Evolutionary conservation across 2,797 vertebrate species (phyloP).

Genomic region (Crocodylus rhombifer): DNA sequence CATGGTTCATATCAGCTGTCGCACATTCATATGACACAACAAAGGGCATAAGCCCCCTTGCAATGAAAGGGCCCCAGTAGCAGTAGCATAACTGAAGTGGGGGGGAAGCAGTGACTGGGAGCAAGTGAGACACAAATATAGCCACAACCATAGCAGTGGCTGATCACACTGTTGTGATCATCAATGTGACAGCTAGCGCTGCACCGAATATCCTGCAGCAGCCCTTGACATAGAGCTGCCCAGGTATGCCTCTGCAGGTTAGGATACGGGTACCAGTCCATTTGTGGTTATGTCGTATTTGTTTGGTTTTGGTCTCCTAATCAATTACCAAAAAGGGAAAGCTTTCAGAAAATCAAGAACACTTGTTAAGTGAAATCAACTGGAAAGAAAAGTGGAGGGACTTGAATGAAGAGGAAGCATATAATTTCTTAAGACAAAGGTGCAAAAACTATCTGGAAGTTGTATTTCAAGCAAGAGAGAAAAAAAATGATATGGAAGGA

Average conservation of each 20-base stretch:
- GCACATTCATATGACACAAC: not conserved
- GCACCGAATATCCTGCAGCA: no score
- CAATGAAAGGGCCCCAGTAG: not conserved
- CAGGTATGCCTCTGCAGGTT: no score
- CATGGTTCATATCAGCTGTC: not conserved
- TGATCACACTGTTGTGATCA: no score
- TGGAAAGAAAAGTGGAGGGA: not conserved
- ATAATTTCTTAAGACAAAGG: not conserved
- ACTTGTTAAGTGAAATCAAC: not conserved
- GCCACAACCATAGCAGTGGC: no score
- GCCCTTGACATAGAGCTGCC: no score
- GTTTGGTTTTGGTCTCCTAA: fast-evolving
- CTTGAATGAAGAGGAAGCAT: not conserved
- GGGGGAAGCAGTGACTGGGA: no score
- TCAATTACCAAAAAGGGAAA: not conserved
- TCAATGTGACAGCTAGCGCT: no score
- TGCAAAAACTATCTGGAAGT: not conserved
- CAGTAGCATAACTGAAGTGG: no score
- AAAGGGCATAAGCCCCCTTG: not conserved
- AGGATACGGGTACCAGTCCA: no score
- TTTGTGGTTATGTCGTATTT: not conserved
- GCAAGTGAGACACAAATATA: no score
- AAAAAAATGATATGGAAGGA: not conserved
- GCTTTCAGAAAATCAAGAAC: not conserved
- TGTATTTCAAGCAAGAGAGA: not conserved